These are phyloP conservation scores for Tromatobia lineatoria DNA, from an alignment of 2,888 invertebrate species.

Conservation along the genomic window DNA sequence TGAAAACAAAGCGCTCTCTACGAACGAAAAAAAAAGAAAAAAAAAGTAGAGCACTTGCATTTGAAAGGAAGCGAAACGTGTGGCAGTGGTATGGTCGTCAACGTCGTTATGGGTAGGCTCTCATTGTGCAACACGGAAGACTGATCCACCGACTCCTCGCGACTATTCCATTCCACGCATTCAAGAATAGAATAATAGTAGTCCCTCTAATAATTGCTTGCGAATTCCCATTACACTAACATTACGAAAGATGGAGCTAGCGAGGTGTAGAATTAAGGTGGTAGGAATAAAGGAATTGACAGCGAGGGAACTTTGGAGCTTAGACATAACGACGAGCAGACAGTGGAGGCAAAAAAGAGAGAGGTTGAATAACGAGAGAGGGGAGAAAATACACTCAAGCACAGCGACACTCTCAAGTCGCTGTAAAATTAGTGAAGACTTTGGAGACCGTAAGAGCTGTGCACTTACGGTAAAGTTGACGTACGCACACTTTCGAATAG, in stretches of 20 bases:
- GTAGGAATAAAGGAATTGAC: constrained; percentile 58
- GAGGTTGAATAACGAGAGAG: constrained; percentile 20
- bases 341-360: not conserved
- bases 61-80: constrained; percentile 58
- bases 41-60: constrained; percentile 34
- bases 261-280: constrained; percentile 59
- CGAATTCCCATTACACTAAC: constrained; percentile 61
- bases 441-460: not conserved
- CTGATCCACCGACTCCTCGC: constrained; percentile 55
- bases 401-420: not conserved
- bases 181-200: constrained; percentile 66
- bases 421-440: constrained; percentile 31
- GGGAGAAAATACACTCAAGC: not conserved
- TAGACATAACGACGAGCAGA: constrained; percentile 17
- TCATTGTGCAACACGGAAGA: constrained; percentile 67
- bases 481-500: constrained; percentile 30
- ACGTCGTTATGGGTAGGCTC: constrained; percentile 30
- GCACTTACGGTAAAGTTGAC: not conserved
- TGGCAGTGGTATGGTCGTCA: constrained; percentile 17
- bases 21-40: constrained; percentile 36
- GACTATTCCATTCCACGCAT: constrained; percentile 62
- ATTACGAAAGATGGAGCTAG: constrained; percentile 57
- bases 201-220: constrained; percentile 65
- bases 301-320: constrained; percentile 50
- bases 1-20: too few species aligned